Evolutionary conservation across 2,888 invertebrate species (phyloP).

Genomic region (Dendrolimus houi): DNA sequence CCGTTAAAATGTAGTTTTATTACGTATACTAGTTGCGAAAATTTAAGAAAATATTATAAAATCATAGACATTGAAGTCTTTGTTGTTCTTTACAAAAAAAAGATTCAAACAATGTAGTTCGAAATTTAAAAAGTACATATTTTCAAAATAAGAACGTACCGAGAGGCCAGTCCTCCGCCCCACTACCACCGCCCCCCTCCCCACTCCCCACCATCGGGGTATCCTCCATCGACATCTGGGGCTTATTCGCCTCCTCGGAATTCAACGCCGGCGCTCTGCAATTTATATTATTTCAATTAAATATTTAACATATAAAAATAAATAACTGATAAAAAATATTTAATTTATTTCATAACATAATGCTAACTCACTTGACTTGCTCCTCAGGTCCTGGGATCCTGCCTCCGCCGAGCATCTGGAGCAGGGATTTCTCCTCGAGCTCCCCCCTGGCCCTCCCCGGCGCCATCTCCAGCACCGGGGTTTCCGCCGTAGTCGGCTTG

Average conservation of each 20-base stretch:
- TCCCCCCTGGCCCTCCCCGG: conserved; percentile 7
- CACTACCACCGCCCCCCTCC: conserved; percentile 3
- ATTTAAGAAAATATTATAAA: too few species aligned
- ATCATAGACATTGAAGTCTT: too few species aligned
- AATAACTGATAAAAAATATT: too few species aligned
- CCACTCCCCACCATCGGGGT: conserved; percentile 13
- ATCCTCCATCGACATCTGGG: conserved; percentile 14
- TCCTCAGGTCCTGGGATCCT: conserved; percentile 8
- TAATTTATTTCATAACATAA: too few species aligned
- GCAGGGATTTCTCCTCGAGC: conserved; percentile 2
- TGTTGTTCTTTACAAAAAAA: too few species aligned
- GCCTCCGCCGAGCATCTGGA: conserved; percentile 3
- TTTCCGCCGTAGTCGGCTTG: not conserved
- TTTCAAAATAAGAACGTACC: conserved; percentile 10
- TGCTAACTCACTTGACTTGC: too few species aligned
- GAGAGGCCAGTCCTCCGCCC: conserved; percentile 16
- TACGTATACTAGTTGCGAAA: too few species aligned
- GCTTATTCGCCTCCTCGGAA: not conserved
- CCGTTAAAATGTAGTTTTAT: too few species aligned
- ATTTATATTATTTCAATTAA: too few species aligned
- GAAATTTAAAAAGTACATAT: not conserved
- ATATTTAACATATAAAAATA: too few species aligned
- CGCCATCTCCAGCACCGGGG: not conserved
- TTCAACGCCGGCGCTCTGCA: conserved; percentile 1
- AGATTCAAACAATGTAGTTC: not conserved